Evolutionary conservation across 2,888 invertebrate species (phyloP), one percentile per base, ranked within the genome.

Genomic region (Miltochrista miniata): DNA sequence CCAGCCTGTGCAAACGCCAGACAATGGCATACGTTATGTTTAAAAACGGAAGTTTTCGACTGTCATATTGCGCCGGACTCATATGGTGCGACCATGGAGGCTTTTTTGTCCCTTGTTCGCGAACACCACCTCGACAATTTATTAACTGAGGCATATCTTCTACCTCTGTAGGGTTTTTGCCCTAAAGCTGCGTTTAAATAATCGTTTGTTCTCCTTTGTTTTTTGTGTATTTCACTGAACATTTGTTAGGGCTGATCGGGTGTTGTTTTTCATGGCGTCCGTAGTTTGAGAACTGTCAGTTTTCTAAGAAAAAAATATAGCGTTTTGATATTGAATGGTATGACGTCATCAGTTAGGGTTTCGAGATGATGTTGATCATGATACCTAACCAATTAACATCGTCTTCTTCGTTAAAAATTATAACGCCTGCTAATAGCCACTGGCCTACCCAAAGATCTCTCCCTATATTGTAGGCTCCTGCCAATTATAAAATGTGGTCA

Each of bases 161-260:
- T 56, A 64, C 64, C 62, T 54, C 61, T 34, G 51, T 41, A 39
- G 54, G 54, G 54, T 70, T 76, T 78, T 74, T 74, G 69, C 71
- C 72, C 72, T 56, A 67, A 59, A 76, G 79, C 76, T 73, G 70
- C 74, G 76, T 76, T 81, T 84, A 84, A 84, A 85, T 85, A 81
- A 83, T 81, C 78, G 79, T 72, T 72, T 66, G 67, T 62, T 60
- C 56, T 61, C 59, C 64, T 74, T 54, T 61, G 52, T 61, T 66
- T 61, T 24, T 56, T 56, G 33, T 63, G 33, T 53, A 31, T 42
- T 37, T 40, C 47, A 45, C 35, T 47, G 56, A 51, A 37, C 45
- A 56, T 62, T 60, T 56, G 51, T 50, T 48, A 37, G 49, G 38
- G 41, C 34, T 52, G 56, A 56, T 57, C 37, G 35, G n/a, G 11